A percentile compares a stretch with the other conserved stretches of the same genome.
phyloP scores from a whole-genome alignment of 2,113 vertebrate species.

The Leiothrix lutea region DNA sequence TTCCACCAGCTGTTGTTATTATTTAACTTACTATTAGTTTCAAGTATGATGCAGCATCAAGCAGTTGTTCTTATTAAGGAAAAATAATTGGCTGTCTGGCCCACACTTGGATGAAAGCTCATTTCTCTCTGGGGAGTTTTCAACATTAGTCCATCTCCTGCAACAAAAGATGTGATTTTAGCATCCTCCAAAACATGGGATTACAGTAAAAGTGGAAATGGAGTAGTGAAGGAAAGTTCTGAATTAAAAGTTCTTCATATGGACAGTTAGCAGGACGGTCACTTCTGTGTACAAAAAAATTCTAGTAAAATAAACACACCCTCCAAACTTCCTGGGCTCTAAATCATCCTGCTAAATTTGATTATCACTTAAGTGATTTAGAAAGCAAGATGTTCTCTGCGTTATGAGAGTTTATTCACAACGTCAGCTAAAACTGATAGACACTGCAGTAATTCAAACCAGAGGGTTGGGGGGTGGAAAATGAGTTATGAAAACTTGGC shows the following conservation, averaged over 20 bases:
- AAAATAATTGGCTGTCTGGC: constrained; percentile 1
- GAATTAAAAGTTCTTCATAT: neutral
- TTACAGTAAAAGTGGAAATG: neutral
- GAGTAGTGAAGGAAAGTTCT: neutral
- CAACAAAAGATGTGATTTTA: constrained; percentile 17
- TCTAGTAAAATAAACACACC: constrained; percentile 7
- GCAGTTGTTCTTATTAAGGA: neutral
- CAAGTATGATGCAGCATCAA: neutral
- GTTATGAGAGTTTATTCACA: neutral
- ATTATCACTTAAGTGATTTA: constrained; percentile 22
- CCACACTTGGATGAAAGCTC: neutral
- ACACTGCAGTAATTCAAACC: constrained; percentile 60
- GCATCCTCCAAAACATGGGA: neutral
- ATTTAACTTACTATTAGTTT: constrained; percentile 18
- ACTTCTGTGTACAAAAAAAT: neutral
- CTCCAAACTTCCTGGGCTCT: constrained; percentile 25
- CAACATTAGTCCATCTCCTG: neutral
- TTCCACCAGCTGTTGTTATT: constrained; percentile 35
- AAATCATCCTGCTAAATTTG: constrained; percentile 17
- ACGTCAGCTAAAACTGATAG: constrained; percentile 55
- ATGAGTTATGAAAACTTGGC: constrained; percentile 61
- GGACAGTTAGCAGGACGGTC: neutral
- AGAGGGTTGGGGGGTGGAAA: neutral
- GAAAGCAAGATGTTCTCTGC: constrained; percentile 42
- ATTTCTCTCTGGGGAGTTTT: neutral